A percentile compares a stretch with the other conserved stretches of the same genome.
Evolutionary conservation across 2,797 vertebrate genomes (phyloP).

Genomic region (Clarias pachynema): DNA sequence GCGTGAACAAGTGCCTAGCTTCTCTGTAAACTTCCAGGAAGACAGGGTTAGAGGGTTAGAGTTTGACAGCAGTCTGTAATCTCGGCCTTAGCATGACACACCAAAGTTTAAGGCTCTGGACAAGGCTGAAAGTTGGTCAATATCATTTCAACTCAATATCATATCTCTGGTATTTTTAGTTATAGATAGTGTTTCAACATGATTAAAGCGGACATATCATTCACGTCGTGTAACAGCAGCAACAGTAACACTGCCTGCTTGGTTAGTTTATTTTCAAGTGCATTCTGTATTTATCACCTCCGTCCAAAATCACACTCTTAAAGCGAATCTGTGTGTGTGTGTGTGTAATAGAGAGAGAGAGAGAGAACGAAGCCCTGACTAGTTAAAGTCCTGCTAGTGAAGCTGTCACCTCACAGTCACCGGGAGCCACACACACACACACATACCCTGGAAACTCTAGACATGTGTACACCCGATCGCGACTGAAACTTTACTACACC

Average conservation of each 20-base stretch:
- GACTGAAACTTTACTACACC: constrained; percentile 64
- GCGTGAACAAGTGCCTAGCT: constrained; percentile 1
- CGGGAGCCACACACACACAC: constrained; percentile 37
- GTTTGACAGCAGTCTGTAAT: not conserved
- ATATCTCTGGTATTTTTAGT: not conserved
- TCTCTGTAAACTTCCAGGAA: constrained; percentile 2
- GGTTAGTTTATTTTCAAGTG: not conserved
- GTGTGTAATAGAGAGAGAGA: not conserved
- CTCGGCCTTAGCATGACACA: not conserved
- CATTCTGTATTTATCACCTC: constrained; percentile 22
- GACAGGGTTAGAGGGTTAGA: not conserved
- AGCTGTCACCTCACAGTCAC: constrained; percentile 46
- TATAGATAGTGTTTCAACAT: not conserved
- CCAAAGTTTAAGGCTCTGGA: not conserved
- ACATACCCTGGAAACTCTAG: constrained; percentile 52
- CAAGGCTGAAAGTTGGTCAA: not conserved
- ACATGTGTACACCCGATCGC: constrained; percentile 59
- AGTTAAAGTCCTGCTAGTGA: constrained; percentile 21
- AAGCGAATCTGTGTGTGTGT: not conserved
- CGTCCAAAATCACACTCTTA: not conserved
- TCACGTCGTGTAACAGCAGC: not conserved
- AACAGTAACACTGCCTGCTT: not conserved
- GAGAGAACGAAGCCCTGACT: not conserved
- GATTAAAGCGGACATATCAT: not conserved
- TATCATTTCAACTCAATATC: not conserved